Conservation (phyloP, 2,888 invertebrate species). For the Chydorus sphaericus region DNA sequence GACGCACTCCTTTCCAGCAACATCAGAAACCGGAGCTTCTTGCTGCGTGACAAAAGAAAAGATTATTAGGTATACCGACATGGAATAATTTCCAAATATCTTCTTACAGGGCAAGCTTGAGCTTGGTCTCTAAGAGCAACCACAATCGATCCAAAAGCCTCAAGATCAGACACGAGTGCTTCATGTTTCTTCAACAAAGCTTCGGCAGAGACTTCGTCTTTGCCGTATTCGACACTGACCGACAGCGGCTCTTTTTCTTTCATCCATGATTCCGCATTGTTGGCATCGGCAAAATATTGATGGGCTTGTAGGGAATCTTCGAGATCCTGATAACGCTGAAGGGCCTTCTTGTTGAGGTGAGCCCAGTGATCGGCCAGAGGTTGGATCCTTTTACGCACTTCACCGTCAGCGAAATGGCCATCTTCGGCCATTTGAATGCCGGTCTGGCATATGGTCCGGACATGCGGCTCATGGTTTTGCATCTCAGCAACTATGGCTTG, state of each 20-base stretch:
- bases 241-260: constrained; percentile 95
- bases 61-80: neutral
- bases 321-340: constrained; percentile 80
- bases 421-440: constrained; percentile 79
- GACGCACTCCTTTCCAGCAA: constrained; percentile 93
- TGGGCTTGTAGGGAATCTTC: constrained; percentile 95
- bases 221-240: constrained; percentile 90
- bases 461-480: constrained; percentile 79
- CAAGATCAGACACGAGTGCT: constrained; percentile 88
- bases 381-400: constrained; percentile 68
- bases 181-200: constrained; percentile 96
- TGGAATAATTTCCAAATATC: neutral
- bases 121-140: constrained; percentile 83
- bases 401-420: constrained; percentile 93
- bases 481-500: constrained; percentile 94
- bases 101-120: constrained; percentile 61
- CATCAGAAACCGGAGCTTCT: constrained; percentile 88
- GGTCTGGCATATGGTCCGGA: constrained; percentile 75
- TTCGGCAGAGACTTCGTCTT: constrained; percentile 96
- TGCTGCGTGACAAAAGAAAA: constrained; percentile 47
- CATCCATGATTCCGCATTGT: constrained; percentile 98
- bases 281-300: constrained; percentile 99
- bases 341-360: constrained; percentile 71
- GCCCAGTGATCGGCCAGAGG: constrained; percentile 84
- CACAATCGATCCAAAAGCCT: constrained; percentile 93